phyloP scores from a whole-genome alignment of 1,140 invertebrate species.

The Rhopalosiphum maidis region DNA sequence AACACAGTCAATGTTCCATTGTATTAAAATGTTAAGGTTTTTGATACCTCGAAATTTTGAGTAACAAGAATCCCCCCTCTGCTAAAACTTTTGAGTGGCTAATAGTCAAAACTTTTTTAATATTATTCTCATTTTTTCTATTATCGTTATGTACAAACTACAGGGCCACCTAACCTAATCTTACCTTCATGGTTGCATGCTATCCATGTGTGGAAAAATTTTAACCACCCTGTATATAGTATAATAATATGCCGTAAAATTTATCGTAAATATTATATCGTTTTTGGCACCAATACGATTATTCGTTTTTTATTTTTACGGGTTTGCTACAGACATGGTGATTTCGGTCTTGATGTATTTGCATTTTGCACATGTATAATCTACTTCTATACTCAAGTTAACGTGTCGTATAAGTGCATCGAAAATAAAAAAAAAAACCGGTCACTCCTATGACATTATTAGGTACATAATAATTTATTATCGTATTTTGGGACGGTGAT shows the following conservation, averaged over 20 bases:
- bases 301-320: neutral
- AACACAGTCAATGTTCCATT: too few species aligned
- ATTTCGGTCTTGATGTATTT: neutral
- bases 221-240: neutral
- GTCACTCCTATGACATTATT: neutral
- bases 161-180: too few species aligned
- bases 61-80: too few species aligned
- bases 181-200: neutral
- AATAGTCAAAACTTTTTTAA: too few species aligned
- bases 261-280: slow-evolving; percentile 1
- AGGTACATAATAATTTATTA: neutral
- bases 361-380: neutral
- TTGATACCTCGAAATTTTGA: too few species aligned
- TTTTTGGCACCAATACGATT: neutral
- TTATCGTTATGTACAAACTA: too few species aligned
- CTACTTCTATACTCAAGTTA: neutral
- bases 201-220: neutral
- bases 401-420: neutral
- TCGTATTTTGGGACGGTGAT: neutral
- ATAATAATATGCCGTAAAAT: neutral
- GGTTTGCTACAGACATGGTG: neutral
- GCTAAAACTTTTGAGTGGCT: too few species aligned
- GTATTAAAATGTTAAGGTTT: too few species aligned
- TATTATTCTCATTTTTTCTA: too few species aligned
- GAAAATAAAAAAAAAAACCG: neutral